Percentiles rank a stretch among this genome's conserved stretches.
Conservation (phyloP, 2,797 vertebrate species). For the Ceryle rudis region DNA sequence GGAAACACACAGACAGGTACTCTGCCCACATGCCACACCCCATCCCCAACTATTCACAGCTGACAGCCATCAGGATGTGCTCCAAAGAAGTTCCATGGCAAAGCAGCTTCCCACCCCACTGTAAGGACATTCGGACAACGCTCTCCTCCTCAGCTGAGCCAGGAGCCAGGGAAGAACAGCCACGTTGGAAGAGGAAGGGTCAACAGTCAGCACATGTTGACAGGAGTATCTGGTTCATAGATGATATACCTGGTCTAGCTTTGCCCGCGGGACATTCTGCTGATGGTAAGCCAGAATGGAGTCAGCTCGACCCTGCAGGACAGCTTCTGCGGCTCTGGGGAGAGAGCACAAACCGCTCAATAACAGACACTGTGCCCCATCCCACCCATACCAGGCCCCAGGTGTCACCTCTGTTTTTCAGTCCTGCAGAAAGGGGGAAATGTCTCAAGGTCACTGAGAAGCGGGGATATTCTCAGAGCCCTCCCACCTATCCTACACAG, state of each 20-base stretch:
- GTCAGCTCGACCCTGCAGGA: conserved; percentile 92
- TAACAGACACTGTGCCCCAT: neutral
- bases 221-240: neutral
- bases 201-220: neutral
- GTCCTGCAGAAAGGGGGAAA: neutral
- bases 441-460: neutral
- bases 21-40: neutral
- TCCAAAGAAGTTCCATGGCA: neutral
- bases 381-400: neutral
- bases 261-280: conserved; percentile 92
- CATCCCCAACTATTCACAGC: neutral
- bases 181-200: neutral
- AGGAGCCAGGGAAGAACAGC: neutral
- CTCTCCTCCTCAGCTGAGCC: neutral
- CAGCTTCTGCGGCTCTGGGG: conserved; percentile 93
- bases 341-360: neutral
- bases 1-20: neutral
- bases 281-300: conserved; percentile 98
- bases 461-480: neutral
- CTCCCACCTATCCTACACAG: neutral
- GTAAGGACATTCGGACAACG: neutral
- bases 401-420: neutral
- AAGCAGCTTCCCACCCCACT: neutral
- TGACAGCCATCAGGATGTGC: neutral
- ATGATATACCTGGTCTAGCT: conserved; percentile 90